A percentile compares a stretch with the other conserved stretches of the same genome.
phyloP scores from a whole-genome alignment of 2,113 vertebrate species.

The Takifugu bimaculatus region DNA sequence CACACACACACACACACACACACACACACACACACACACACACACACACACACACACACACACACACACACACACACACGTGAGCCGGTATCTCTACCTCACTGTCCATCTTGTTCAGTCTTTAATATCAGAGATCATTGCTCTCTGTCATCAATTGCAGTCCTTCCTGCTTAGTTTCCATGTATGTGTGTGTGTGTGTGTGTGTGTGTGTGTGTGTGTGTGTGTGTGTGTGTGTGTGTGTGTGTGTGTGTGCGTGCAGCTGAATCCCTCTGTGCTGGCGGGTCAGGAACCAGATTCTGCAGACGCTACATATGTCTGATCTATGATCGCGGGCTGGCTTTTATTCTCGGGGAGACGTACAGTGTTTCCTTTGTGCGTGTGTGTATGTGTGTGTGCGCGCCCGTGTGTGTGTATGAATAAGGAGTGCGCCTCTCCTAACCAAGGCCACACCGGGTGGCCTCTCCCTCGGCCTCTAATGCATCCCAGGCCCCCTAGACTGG shows the following conservation, averaged over 20 bases:
- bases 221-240: constrained; percentile 19
- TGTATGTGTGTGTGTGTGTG: constrained; percentile 21
- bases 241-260: constrained; percentile 18
- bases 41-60: constrained; percentile 29
- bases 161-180: constrained; percentile 7
- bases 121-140: constrained; percentile 65
- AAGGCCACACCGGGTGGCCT: constrained; percentile 59
- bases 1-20: constrained; percentile 26
- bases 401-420: constrained; percentile 13
- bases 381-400: constrained; percentile 9
- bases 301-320: constrained; percentile 52
- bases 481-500: constrained; percentile 57
- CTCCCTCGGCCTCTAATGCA: constrained; percentile 63
- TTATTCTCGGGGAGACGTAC: constrained; percentile 63
- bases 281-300: constrained; percentile 30
- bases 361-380: constrained; percentile 60
- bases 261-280: constrained; percentile 22
- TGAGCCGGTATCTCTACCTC: constrained; percentile 18
- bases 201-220: constrained; percentile 22
- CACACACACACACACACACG: constrained; percentile 16
- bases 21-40: constrained; percentile 25
- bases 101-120: constrained; percentile 44
- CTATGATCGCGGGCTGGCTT: constrained; percentile 64
- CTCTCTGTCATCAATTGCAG: constrained; percentile 55
- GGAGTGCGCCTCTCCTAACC: constrained; percentile 45